Base-by-base conservation (phyloP, 2,113 vertebrate species). In the Edolisoma coerulescens region DNA sequence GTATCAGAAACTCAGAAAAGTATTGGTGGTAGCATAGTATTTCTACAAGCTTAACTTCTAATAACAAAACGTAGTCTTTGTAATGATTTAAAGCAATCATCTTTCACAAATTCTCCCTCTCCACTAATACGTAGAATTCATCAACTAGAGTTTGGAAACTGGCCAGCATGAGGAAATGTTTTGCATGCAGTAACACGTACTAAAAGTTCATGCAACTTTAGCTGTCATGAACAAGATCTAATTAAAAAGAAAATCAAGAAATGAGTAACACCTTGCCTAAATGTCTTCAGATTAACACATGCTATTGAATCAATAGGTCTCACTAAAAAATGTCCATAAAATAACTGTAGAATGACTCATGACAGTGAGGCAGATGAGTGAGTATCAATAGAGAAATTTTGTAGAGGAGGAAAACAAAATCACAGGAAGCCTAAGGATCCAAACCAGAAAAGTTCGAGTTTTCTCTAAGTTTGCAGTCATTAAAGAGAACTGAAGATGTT, bases 191-290 rank as follows among this genome's bases (percentile, higher is more conserved):
- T 53, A 49, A 35, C 9, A 44, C 1, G 1, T 42, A 89, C 65
- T 79, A 85, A 68, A 82, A 71, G 8, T 87, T 87, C 80, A 52
- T 32, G 49, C 16, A 81, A 84, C 16, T 93, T 80, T 13, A 89
- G 16, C 28, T 79, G 56, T 85, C 26, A 32, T 11, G 42, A 87
- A 28, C 4, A 65, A 87, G 30, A 26, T 63, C n/a, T 80, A 94
- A 87, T 95, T 94, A 88, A 70, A 92, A 93, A 73, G 54, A 83
- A 91, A 91, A 84, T 69, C 11, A 50, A 90, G 63, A 80, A 61
- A 83, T 59, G 1, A 56, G 3, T 88, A 89, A 61, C 67, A 70
- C 27, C n/a, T 91, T 91, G 39, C 52, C n/a, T 89, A 81, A 83
- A 86, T 69, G 5, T 42, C 78, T 89, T 90, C 67, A 82, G 70